Percentiles rank a stretch among this genome's conserved stretches.
Evolutionary conservation across 2,113 vertebrate species (phyloP).

Genomic region (Esox niger): DNA sequence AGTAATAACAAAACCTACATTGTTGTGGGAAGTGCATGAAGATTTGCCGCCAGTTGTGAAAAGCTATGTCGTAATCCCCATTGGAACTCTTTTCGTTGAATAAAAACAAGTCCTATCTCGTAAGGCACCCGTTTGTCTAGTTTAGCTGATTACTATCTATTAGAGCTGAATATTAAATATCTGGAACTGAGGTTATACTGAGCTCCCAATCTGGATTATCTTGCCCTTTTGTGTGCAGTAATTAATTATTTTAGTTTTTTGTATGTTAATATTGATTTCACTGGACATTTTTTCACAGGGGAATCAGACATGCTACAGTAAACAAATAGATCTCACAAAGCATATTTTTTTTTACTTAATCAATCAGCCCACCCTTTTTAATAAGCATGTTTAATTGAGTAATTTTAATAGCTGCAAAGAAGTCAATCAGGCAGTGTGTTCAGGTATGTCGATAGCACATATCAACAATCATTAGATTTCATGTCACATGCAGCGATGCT

Average conservation of each 20-base stretch:
- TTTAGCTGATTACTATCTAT: neutral
- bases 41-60: constrained; percentile 46
- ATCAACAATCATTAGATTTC: constrained; percentile 11
- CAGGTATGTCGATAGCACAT: constrained; percentile 7
- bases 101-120: neutral
- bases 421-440: constrained; percentile 7
- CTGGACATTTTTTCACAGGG: neutral
- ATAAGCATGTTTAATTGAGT: constrained; percentile 29
- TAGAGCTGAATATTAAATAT: too few relatives aligned
- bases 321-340: constrained; percentile 20
- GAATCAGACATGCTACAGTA: constrained; percentile 3
- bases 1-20: constrained; percentile 59
- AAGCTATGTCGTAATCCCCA: constrained; percentile 25
- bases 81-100: constrained; percentile 32
- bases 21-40: constrained; percentile 39
- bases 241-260: neutral
- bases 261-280: neutral
- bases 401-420: constrained; percentile 22
- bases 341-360: constrained; percentile 14
- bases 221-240: neutral
- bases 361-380: constrained; percentile 25
- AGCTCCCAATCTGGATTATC: neutral
- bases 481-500: constrained; percentile 5
- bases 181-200: neutral
- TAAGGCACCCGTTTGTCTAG: neutral